A percentile compares a stretch with the other conserved stretches of the same genome.
phyloP scores from a whole-genome alignment of 1,140 invertebrate genomes.

The Littorina saxatilis region DNA sequence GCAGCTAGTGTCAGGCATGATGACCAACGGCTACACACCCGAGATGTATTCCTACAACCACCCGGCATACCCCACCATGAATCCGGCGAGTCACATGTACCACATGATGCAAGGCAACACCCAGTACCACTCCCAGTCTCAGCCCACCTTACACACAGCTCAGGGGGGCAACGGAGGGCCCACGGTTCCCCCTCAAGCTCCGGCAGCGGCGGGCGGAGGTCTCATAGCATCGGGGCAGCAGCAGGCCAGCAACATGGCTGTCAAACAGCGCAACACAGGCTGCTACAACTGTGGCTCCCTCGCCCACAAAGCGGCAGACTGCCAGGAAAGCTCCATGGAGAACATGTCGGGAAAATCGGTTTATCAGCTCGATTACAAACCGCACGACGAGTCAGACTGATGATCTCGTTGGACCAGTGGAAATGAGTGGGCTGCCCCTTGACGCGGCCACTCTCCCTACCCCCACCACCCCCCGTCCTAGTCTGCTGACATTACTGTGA shows the following conservation, averaged over 20 bases:
- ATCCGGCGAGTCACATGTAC: neutral
- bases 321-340: slow-evolving; percentile 91
- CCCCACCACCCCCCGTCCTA: too few species aligned
- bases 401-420: neutral
- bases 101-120: slow-evolving; percentile 14
- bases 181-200: neutral
- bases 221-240: neutral
- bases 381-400: slow-evolving; percentile 42
- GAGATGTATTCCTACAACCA: slow-evolving; percentile 28
- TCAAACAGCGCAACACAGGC: slow-evolving; percentile 76
- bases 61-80: neutral
- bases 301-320: slow-evolving; percentile 87
- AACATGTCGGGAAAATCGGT: slow-evolving; percentile 54
- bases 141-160: neutral
- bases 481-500: too few species aligned
- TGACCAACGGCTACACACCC: slow-evolving; percentile 24
- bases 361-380: slow-evolving; percentile 35
- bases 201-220: neutral
- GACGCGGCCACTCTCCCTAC: too few species aligned
- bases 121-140: neutral
- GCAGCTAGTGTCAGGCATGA: neutral
- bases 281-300: slow-evolving; percentile 87
- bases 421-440: too few species aligned
- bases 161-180: neutral
- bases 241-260: slow-evolving; percentile 22